Evolutionary conservation across 30 jellyfish, hydroid and myxozoan species (phyloP).

Genomic region (Turritopsis rubra): DNA sequence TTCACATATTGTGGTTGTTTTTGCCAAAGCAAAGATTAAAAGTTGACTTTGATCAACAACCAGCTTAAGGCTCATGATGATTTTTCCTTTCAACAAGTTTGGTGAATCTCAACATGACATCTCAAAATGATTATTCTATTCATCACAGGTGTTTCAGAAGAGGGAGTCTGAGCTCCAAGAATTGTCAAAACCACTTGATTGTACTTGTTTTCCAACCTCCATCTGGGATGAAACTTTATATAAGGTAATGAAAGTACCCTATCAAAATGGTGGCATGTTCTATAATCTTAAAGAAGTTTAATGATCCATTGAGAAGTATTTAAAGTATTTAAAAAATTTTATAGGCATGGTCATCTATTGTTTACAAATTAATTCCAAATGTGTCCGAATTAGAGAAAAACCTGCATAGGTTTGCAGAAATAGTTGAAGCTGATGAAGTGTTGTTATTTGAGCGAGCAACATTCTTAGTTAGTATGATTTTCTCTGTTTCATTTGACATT

Average conservation of each 20-base stretch:
- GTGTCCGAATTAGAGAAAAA: slow-evolving; percentile 75
- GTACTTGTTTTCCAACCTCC: slow-evolving; percentile 81
- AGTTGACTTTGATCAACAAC: too few species aligned
- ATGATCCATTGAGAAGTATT: neutral
- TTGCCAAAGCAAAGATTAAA: too few species aligned
- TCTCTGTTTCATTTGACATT: neutral
- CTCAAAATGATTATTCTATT: neutral
- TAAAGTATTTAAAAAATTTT: neutral
- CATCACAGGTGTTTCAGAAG: neutral
- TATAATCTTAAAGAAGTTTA: neutral
- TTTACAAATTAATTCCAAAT: slow-evolving; percentile 78
- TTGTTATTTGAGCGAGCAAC: slow-evolving; percentile 89
- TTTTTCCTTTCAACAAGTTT: too few species aligned
- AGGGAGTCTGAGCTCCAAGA: slow-evolving; percentile 47
- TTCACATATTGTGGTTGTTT: too few species aligned
- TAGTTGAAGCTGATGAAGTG: slow-evolving; percentile 90
- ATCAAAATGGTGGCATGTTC: neutral
- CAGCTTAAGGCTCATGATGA: too few species aligned
- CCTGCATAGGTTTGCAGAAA: slow-evolving; percentile 70
- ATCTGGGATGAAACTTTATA: slow-evolving; percentile 94
- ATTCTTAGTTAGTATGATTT: slow-evolving; percentile 43
- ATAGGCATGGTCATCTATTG: slow-evolving; percentile 94
- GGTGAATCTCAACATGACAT: too few species aligned
- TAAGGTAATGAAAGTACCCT: slow-evolving; percentile 40
- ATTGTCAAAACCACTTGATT: slow-evolving; percentile 84